A percentile compares a stretch with the other conserved stretches of the same genome.
phyloP scores from a whole-genome alignment of 2,888 invertebrate genomes.

The Agrochola litura region DNA sequence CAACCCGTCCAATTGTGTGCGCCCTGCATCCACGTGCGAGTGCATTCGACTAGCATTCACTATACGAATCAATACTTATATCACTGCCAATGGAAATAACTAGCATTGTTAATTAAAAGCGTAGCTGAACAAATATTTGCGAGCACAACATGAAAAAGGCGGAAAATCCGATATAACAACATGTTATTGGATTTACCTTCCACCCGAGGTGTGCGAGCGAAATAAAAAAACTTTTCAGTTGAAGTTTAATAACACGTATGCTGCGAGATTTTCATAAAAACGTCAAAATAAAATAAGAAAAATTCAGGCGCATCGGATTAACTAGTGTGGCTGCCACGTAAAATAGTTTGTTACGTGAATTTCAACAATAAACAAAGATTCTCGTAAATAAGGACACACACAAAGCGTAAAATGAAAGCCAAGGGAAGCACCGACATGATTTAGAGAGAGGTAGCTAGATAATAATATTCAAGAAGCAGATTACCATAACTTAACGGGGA shows the following conservation, averaged over 20 bases:
- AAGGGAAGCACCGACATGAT: slow-evolving; percentile 71
- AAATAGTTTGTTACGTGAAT: slow-evolving; percentile 66
- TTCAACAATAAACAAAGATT: slow-evolving; percentile 71
- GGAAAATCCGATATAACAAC: slow-evolving; percentile 16
- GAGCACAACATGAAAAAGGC: slow-evolving; percentile 13
- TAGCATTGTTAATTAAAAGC: slow-evolving; percentile 43
- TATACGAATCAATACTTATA: slow-evolving; percentile 31
- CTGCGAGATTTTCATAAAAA: slow-evolving; percentile 38
- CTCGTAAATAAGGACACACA: slow-evolving; percentile 76
- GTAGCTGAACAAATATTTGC: slow-evolving; percentile 29
- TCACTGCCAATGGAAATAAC: slow-evolving; percentile 19
- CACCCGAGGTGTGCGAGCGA: slow-evolving; percentile 10
- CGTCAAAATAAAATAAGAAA: slow-evolving; percentile 33
- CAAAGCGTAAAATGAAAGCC: slow-evolving; percentile 74
- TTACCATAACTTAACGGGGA: slow-evolving; percentile 79
- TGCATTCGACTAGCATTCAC: slow-evolving; percentile 51
- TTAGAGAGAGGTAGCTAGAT: slow-evolving; percentile 70
- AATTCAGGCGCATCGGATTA: slow-evolving; percentile 36
- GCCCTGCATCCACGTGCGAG: slow-evolving; percentile 38
- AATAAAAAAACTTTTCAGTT: slow-evolving; percentile 30
- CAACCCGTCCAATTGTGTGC: slow-evolving; percentile 46
- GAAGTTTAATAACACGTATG: slow-evolving; percentile 48
- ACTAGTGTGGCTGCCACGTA: slow-evolving; percentile 29
- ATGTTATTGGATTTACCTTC: slow-evolving; percentile 34
- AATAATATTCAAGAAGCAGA: slow-evolving; percentile 76